Evolutionary conservation across 2,888 invertebrate genomes (phyloP).

Genomic region (Panorpa germanica): DNA sequence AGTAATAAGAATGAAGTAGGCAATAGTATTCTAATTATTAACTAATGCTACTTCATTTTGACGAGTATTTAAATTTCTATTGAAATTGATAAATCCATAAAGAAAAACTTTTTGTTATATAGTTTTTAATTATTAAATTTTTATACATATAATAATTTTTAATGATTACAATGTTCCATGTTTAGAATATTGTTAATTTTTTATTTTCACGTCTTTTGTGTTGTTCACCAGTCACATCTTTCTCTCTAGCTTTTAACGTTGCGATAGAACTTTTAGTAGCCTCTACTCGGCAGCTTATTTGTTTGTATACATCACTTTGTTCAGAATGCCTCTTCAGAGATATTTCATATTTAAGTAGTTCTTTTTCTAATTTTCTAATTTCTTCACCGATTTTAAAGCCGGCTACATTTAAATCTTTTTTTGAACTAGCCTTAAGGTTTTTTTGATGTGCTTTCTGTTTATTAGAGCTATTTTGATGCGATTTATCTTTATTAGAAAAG

Average conservation of each 20-base stretch:
- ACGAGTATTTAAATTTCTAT: too few relatives aligned
- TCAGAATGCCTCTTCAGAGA: slow-evolving; percentile 40
- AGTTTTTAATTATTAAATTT: too few relatives aligned
- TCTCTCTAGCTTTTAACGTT: slow-evolving; percentile 37
- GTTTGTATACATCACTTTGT: slow-evolving; percentile 38
- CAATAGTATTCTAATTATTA: too few relatives aligned
- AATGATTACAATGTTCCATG: slow-evolving; percentile 22
- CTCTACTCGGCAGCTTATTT: slow-evolving; percentile 35
- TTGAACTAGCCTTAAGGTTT: slow-evolving; percentile 35
- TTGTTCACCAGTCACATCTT: slow-evolving; percentile 47
- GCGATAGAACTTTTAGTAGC: slow-evolving; percentile 40
- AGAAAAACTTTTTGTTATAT: too few relatives aligned
- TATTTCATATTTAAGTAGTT: slow-evolving; percentile 42
- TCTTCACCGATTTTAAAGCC: slow-evolving; percentile 53
- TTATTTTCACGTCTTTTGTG: slow-evolving; percentile 48
- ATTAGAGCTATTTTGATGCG: too few relatives aligned
- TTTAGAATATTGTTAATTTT: slow-evolving; percentile 57
- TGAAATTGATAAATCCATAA: too few relatives aligned
- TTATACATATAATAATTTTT: slow-evolving; percentile 34
- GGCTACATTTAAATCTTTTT: slow-evolving; percentile 50
- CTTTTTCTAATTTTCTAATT: slow-evolving; percentile 43
- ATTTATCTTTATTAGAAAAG: slow-evolving; percentile 12
- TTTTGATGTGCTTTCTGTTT: slow-evolving; percentile 27
- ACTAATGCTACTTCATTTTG: too few relatives aligned
- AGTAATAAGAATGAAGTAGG: too few relatives aligned